Evolutionary conservation across 2,113 vertebrate genomes (phyloP).

Genomic region (Neodontobutis hainanensis): DNA sequence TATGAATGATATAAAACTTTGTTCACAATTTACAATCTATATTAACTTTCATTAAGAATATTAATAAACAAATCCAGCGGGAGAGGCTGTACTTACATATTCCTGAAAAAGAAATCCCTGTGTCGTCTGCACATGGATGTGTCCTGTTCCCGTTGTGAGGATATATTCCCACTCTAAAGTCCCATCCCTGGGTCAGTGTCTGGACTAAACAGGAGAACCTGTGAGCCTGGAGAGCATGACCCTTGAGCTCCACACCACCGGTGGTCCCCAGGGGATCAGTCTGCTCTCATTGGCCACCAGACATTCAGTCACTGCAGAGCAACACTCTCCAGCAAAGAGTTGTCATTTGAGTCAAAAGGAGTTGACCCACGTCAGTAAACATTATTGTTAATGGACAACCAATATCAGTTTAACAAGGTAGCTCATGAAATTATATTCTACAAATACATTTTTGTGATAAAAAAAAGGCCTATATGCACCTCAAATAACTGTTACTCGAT

Average conservation of each 20-base stretch:
- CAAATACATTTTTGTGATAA: not conserved
- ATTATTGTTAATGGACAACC: not conserved
- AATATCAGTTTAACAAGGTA: not conserved
- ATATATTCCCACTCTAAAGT: constrained; percentile 70
- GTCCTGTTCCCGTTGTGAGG: constrained; percentile 55
- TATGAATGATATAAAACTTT: not conserved
- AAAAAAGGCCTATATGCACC: not conserved
- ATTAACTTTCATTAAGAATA: not conserved
- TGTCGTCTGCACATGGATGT: constrained; percentile 51
- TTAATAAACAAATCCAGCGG: not conserved
- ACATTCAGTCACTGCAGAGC: constrained; percentile 3
- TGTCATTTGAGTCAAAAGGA: constrained; percentile 16
- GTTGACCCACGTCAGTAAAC: constrained; percentile 8
- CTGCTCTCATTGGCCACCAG: constrained; percentile 58
- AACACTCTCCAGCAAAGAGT: constrained; percentile 2
- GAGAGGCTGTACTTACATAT: constrained; percentile 71
- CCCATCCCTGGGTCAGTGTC: constrained; percentile 61
- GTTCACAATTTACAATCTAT: not conserved
- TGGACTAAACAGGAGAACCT: constrained; percentile 69
- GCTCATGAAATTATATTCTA: not conserved
- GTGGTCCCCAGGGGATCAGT: constrained; percentile 73
- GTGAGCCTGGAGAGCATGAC: constrained; percentile 46
- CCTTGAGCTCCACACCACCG: constrained; percentile 79
- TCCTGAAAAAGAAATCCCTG: constrained; percentile 43
- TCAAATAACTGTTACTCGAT: not conserved